Evolutionary conservation across 2,888 invertebrate genomes (phyloP).

Genomic region (Bembecia ichneumoniformis): DNA sequence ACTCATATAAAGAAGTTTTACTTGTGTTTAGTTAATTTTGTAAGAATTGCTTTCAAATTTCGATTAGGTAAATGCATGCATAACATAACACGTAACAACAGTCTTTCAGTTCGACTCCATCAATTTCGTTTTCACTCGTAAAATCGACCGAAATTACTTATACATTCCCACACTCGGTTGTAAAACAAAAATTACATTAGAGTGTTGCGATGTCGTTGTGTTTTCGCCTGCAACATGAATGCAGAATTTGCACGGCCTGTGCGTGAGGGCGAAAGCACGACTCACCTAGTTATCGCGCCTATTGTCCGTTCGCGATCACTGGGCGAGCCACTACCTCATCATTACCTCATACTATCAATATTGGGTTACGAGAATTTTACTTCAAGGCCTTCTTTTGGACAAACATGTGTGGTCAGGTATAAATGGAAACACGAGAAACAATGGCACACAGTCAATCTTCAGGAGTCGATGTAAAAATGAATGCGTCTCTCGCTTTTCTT

Average conservation of each 20-base stretch:
- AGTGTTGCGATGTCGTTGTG: slow-evolving; percentile 14
- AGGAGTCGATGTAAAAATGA: slow-evolving; percentile 56
- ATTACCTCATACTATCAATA: slow-evolving; percentile 71
- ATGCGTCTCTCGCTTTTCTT: slow-evolving; percentile 43
- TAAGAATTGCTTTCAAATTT: no score
- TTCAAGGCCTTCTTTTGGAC: slow-evolving; percentile 68
- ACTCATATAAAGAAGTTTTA: no score
- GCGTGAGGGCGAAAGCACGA: slow-evolving; percentile 40
- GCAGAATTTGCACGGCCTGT: slow-evolving; percentile 50
- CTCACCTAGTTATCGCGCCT: slow-evolving; percentile 70
- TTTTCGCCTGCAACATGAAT: slow-evolving; percentile 14
- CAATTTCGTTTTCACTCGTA: slow-evolving; percentile 9
- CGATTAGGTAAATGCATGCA: no score
- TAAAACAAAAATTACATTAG: slow-evolving; percentile 17
- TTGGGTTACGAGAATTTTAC: slow-evolving; percentile 71
- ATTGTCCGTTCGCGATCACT: slow-evolving; percentile 57
- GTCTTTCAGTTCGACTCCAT: not conserved
- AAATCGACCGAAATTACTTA: slow-evolving; percentile 14
- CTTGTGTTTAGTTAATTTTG: no score
- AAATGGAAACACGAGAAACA: slow-evolving; percentile 61
- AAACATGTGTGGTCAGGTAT: slow-evolving; percentile 63
- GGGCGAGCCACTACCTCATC: slow-evolving; percentile 57
- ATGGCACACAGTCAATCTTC: slow-evolving; percentile 54
- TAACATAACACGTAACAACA: no score
- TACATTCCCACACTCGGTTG: slow-evolving; percentile 19